phyloP scores from a whole-genome alignment of 2,888 invertebrate species.

The Poecilus cupreus region DNA sequence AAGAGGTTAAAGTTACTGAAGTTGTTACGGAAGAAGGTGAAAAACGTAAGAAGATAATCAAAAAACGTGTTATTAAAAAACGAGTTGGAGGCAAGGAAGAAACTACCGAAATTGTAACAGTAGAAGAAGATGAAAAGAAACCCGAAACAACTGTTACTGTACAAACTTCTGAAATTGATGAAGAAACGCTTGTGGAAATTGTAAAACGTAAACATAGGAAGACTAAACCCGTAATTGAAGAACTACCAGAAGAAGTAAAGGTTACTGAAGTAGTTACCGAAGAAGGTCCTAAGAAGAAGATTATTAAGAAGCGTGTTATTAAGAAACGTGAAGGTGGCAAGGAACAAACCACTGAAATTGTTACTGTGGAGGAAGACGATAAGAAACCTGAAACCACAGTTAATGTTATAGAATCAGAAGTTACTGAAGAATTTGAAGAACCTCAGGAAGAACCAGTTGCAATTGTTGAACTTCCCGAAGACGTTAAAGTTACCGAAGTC shows the following conservation, averaged over 20 bases:
- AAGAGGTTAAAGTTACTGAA: slow-evolving; percentile 65
- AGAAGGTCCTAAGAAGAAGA: slow-evolving; percentile 63
- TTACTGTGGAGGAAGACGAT: slow-evolving; percentile 64
- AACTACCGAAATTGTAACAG: slow-evolving; percentile 72
- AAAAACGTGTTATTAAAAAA: slow-evolving; percentile 67
- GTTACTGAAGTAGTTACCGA: slow-evolving; percentile 63
- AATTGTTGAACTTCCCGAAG: slow-evolving; percentile 63
- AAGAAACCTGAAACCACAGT: slow-evolving; percentile 62
- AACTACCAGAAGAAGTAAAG: slow-evolving; percentile 63
- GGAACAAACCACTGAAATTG: slow-evolving; percentile 64
- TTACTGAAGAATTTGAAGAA: slow-evolving; percentile 61
- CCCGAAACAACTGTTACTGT: slow-evolving; percentile 69
- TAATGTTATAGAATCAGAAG: slow-evolving; percentile 62
- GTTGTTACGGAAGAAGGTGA: slow-evolving; percentile 63
- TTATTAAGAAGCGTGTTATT: slow-evolving; percentile 66
- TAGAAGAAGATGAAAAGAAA: slow-evolving; percentile 72
- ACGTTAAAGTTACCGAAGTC: slow-evolving; percentile 66
- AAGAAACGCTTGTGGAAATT: slow-evolving; percentile 60
- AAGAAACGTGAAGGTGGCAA: slow-evolving; percentile 65
- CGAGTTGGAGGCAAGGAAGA: slow-evolving; percentile 68
- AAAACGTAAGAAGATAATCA: slow-evolving; percentile 60
- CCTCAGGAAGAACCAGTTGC: slow-evolving; percentile 63
- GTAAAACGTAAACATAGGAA: slow-evolving; percentile 63
- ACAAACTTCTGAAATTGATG: slow-evolving; percentile 64
- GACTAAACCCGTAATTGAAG: slow-evolving; percentile 63